These are phyloP conservation scores for Sebastes glaucus DNA, from an alignment of 2,797 vertebrate genomes.

Conservation along the genomic window DNA sequence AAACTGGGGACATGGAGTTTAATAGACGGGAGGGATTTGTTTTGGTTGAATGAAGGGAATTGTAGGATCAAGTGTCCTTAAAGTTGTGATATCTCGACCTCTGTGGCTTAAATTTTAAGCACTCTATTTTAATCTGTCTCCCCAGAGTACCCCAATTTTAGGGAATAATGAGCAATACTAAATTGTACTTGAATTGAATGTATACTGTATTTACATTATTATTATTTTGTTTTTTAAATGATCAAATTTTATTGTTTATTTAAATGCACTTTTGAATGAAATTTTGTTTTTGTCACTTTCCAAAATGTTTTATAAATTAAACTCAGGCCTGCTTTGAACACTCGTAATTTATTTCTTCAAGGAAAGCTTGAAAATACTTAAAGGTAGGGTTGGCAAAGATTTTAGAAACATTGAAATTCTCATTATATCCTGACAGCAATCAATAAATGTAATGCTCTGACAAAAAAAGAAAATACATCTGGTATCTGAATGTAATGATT, in stretches of 20 bases:
- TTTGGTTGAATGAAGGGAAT: background rate
- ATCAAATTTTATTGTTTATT: background rate
- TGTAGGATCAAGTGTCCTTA: too few species aligned
- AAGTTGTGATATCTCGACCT: background rate
- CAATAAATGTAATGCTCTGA: too few species aligned
- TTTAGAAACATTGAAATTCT: too few species aligned
- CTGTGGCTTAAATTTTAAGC: background rate
- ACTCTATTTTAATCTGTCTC: background rate
- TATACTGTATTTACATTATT: background rate
- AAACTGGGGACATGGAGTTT: background rate
- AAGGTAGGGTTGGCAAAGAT: too few species aligned
- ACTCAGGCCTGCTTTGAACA: background rate
- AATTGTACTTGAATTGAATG: background rate
- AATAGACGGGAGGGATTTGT: background rate
- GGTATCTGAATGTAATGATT: too few species aligned
- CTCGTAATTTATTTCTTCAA: background rate
- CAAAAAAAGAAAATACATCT: too few species aligned
- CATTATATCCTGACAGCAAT: too few species aligned
- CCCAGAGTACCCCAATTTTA: background rate
- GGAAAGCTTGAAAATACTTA: background rate
- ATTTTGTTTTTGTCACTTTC: background rate
- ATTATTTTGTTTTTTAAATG: background rate
- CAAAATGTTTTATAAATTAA: background rate
- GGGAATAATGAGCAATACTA: background rate
- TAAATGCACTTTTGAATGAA: background rate